phyloP scores from a whole-genome alignment of 2,113 vertebrate genomes.

The Vimba vimba region DNA sequence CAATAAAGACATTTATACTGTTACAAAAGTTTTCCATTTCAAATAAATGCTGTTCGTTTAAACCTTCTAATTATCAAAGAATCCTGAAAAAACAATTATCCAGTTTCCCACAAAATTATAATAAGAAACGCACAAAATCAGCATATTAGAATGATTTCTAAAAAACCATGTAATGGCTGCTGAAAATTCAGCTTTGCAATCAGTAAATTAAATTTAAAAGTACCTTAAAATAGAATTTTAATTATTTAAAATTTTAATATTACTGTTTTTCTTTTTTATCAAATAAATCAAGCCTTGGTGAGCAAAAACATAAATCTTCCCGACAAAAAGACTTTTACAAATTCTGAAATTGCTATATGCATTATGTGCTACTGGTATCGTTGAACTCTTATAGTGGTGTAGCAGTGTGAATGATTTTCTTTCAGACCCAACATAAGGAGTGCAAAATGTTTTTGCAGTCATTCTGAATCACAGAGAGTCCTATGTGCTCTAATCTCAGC shows the following conservation, averaged over 20 bases:
- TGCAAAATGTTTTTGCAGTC: constrained; percentile 21
- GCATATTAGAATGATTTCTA: background rate
- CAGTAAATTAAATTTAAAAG: background rate
- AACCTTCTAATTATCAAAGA: no score
- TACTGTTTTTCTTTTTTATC: background rate
- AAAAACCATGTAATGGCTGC: background rate
- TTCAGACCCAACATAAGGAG: constrained; percentile 9
- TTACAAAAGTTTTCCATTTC: background rate
- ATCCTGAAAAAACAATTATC: background rate
- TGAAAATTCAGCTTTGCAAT: background rate
- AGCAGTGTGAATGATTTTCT: background rate
- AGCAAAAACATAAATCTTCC: no score
- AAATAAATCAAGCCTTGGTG: background rate
- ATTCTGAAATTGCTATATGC: background rate
- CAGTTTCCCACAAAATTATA: background rate
- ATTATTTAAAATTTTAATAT: background rate
- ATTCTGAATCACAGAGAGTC: constrained; percentile 21
- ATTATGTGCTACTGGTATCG: background rate
- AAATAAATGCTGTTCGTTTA: background rate
- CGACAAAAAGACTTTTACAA: no score
- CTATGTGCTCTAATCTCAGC: constrained; percentile 28
- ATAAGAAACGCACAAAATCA: background rate
- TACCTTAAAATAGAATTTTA: no score
- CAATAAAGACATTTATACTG: background rate
- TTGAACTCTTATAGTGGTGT: background rate